Evolutionary conservation across 2,797 vertebrate genomes (phyloP).

Genomic region (Alectoris magna): DNA sequence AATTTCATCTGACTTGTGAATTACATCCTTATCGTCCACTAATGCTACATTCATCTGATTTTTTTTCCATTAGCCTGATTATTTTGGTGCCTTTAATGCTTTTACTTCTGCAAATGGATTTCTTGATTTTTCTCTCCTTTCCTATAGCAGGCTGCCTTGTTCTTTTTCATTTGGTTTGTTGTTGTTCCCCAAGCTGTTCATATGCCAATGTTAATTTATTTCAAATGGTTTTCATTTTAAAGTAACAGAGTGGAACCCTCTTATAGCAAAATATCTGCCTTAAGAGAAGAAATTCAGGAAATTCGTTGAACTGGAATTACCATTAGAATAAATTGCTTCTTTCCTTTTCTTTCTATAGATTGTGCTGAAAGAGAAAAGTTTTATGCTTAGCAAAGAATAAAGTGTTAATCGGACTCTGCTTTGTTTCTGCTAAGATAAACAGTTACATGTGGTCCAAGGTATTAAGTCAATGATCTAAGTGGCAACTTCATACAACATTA

Average conservation of each 20-base stretch:
- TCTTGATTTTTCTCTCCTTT: background rate
- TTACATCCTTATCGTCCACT: constrained; percentile 46
- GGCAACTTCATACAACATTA: background rate
- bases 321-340: background rate
- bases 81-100: constrained; percentile 49
- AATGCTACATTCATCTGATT: constrained; percentile 30
- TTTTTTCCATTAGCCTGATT: constrained; percentile 53
- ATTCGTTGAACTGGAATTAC: background rate
- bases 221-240: constrained; percentile 27
- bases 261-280: background rate
- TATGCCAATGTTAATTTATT: constrained; percentile 38
- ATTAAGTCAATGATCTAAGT: background rate
- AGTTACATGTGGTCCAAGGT: background rate
- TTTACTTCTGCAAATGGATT: constrained; percentile 35
- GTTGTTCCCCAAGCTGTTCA: constrained; percentile 28
- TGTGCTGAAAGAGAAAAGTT: background rate
- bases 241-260: background rate
- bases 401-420: background rate
- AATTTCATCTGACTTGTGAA: constrained; percentile 61
- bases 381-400: background rate
- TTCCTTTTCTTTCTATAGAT: background rate
- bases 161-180: constrained; percentile 32
- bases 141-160: background rate
- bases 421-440: background rate
- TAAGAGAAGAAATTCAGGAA: background rate